Base-by-base conservation (phyloP, 2,888 invertebrate species). In the Lycaena phlaeas region DNA sequence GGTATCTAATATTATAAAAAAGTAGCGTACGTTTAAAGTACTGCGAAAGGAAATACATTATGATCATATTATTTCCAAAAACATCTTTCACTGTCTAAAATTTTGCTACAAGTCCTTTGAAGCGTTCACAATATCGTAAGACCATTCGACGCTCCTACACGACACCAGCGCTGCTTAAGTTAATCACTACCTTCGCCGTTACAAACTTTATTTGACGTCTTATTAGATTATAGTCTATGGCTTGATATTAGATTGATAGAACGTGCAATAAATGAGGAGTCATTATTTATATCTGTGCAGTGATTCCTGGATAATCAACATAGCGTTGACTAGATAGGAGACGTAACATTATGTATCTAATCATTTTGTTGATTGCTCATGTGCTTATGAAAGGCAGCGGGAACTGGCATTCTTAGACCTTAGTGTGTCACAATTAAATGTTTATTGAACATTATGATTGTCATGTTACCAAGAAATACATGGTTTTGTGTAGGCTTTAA, bases 251-350 rank as follows among this genome's bases (percentile, higher is more conserved):
- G 36, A 36, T 36, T 36, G 36, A 36, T 36, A 36, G 36, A 36
- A 36, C 36, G 36, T 36, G 36, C 36, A 47, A 49, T 47, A 40
- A 45, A 45, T 47, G 49, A 46, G 36, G 43, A 42, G 47, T 47
- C 49, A 45, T 49, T 49, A 49, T 45, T 43, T 40, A 40, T 44
- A 45, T 42, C 40, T 47, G 34, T 40, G 37, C 37, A 36, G 38
- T 40, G 40, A 49, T 47, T 43, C 43, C 40, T 42, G 41, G 39
- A 44, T 47, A 47, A 47, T 49, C 46, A 49, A 44, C 49, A 27
- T 40, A 43, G 48, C 41, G 46, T 43, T 37, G 41, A 36, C 39
- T 41, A 29, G 42, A 42, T 39, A 36, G 42, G 38, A 44, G 44
- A 44, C 44, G 42, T 46, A 41, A 27, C 44, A 42, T 44, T 42